Evolutionary conservation across 23 tunicate species (phyloP).

Genomic region (Clavelina lepadiformis): DNA sequence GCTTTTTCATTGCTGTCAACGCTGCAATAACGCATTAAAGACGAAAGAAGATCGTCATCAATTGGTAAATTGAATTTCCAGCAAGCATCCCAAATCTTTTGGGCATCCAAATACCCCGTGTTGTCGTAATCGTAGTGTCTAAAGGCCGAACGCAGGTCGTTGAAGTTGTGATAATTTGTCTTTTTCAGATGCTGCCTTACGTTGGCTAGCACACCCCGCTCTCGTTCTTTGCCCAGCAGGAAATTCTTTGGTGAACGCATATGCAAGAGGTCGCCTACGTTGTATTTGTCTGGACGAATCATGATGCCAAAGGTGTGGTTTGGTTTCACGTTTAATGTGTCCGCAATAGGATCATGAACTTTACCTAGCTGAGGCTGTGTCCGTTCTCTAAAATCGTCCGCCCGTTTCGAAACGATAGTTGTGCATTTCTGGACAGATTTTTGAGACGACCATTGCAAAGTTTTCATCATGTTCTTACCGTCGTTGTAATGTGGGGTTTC

Average conservation of each 20-base stretch:
- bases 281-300: slow-evolving; percentile 71
- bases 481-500: slow-evolving; percentile 80
- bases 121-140: slow-evolving; percentile 65
- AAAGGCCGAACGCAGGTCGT: slow-evolving; percentile 57
- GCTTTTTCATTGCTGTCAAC: slow-evolving; percentile 8
- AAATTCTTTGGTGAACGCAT: slow-evolving; percentile 51
- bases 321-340: slow-evolving; percentile 43
- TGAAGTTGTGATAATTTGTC: slow-evolving; percentile 84
- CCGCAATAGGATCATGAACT: slow-evolving; percentile 74
- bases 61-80: slow-evolving; percentile 88
- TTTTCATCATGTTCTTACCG: slow-evolving; percentile 54
- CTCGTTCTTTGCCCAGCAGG: slow-evolving; percentile 56
- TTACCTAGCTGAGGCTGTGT: slow-evolving; percentile 78
- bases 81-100: slow-evolving; percentile 76
- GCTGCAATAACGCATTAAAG: slow-evolving; percentile 71
- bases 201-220: slow-evolving; percentile 72
- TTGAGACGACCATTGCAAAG: slow-evolving; percentile 57
- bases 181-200: slow-evolving; percentile 80
- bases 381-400: slow-evolving; percentile 60
- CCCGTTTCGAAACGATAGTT: slow-evolving; percentile 47
- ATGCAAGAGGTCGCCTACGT: slow-evolving; percentile 84
- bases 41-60: slow-evolving; percentile 52
- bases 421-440: slow-evolving; percentile 50
- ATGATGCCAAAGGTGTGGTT: slow-evolving; percentile 76
- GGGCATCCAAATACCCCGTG: slow-evolving; percentile 63